Conservation (phyloP, 2,797 vertebrate species). For the Oreortyx pictus region DNA sequence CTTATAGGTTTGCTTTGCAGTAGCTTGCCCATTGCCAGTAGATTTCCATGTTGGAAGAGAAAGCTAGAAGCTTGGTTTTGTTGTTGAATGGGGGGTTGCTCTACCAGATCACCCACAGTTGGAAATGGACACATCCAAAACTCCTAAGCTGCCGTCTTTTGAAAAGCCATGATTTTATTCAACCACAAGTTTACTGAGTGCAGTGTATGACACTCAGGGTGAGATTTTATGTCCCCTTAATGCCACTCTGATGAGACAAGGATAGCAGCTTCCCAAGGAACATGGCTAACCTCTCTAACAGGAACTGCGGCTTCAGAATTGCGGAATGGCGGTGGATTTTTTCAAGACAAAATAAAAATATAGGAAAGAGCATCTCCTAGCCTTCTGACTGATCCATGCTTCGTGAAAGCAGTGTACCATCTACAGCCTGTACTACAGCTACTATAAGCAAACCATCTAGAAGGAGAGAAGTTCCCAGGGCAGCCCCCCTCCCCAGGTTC, state of each 20-base stretch:
- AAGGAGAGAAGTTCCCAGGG: neutral
- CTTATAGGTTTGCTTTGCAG: conserved; percentile 31
- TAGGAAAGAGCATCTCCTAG: neutral
- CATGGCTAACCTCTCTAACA: neutral
- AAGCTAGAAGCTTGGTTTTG: conserved; percentile 10
- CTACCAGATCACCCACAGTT: neutral
- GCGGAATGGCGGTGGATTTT: neutral
- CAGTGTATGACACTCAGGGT: neutral
- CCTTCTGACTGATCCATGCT: neutral
- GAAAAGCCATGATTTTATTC: neutral
- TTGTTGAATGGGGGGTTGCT: conserved; percentile 28
- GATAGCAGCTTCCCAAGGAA: neutral
- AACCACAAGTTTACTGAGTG: neutral
- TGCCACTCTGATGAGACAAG: neutral
- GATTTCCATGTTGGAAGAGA: conserved; percentile 29
- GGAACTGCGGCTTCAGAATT: neutral
- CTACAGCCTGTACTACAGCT: neutral
- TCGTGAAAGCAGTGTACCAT: neutral
- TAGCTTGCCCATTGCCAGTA: conserved; percentile 25
- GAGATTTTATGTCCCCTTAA: neutral
- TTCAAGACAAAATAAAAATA: neutral
- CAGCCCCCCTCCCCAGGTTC: neutral
- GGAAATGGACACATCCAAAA: conserved; percentile 14
- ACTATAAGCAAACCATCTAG: neutral
- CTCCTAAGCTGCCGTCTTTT: neutral